These are phyloP conservation scores for Tragelaphus strepsiceros DNA, from an alignment of 2,113 vertebrate genomes.

Conservation along the genomic window DNA sequence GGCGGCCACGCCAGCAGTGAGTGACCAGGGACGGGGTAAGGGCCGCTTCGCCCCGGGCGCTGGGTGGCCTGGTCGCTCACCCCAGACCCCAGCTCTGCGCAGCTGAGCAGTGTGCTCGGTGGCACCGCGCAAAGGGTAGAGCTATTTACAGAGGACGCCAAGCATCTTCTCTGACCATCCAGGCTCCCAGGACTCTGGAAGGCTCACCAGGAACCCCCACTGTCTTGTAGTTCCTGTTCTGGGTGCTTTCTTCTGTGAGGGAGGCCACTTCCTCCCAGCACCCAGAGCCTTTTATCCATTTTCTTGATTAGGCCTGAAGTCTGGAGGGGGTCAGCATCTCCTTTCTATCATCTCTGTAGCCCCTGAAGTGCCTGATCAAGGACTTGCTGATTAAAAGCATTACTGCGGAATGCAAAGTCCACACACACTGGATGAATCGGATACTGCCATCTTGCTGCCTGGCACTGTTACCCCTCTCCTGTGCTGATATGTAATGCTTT, in stretches of 20 bases:
- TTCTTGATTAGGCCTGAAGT: not conserved
- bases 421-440: not conserved
- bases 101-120: not conserved
- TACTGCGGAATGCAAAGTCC: not conserved
- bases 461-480: not conserved
- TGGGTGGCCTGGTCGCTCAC: not conserved
- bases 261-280: not conserved
- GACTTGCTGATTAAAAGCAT: slow-evolving; percentile 11
- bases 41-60: fast-evolving
- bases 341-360: not conserved
- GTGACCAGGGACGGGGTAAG: not conserved
- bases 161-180: not conserved
- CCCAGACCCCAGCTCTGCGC: not conserved
- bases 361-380: not conserved
- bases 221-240: not conserved
- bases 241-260: not conserved
- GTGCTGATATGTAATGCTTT: not conserved
- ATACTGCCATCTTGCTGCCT: not conserved
- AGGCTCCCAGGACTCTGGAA: not conserved
- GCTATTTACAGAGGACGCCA: not conserved
- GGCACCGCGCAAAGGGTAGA: not conserved
- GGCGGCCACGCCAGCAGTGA: not conserved
- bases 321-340: not conserved
- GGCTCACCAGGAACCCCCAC: not conserved
- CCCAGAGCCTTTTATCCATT: not conserved